A percentile compares a stretch with the other conserved stretches of the same genome.
Conservation (phyloP, 2,888 invertebrate genomes). For the Drosophila emarginata region DNA sequence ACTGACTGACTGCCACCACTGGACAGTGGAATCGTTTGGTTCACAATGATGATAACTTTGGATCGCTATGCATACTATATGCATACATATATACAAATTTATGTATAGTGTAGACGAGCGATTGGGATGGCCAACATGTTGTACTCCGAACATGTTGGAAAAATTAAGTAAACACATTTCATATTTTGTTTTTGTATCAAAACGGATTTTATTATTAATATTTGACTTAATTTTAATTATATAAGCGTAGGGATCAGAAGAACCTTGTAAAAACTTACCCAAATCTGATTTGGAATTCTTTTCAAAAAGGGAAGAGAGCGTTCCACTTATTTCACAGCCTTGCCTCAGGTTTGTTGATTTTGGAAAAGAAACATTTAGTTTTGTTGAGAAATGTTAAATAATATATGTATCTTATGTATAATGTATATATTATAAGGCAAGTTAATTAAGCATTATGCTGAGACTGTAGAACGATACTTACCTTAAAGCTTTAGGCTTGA, state of each 20-base stretch:
- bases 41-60: slow-evolving; percentile 19
- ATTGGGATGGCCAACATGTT: slow-evolving; percentile 43
- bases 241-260: not conserved
- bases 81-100: slow-evolving; percentile 10
- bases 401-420: not conserved
- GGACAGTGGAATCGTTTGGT: slow-evolving; percentile 39
- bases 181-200: slow-evolving; percentile 14
- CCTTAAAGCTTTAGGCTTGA: slow-evolving; percentile 27
- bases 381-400: slow-evolving; percentile 8
- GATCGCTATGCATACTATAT: slow-evolving; percentile 29
- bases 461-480: slow-evolving; percentile 21
- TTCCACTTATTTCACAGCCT: slow-evolving; percentile 13
- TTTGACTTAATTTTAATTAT: not conserved
- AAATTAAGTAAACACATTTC: slow-evolving; percentile 40
- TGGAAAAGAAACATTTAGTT: slow-evolving; percentile 51
- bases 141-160: slow-evolving; percentile 56
- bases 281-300: not conserved
- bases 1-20: slow-evolving; percentile 44
- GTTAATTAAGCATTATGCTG: not conserved
- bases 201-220: slow-evolving; percentile 3
- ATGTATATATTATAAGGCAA: slow-evolving; percentile 18
- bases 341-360: slow-evolving; percentile 32
- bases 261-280: not conserved
- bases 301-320: not conserved
- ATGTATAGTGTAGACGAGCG: not conserved